Percentiles rank a stretch among this genome's conserved stretches.
phyloP scores from a whole-genome alignment of 23 tunicate genomes.

The Styela clava region DNA sequence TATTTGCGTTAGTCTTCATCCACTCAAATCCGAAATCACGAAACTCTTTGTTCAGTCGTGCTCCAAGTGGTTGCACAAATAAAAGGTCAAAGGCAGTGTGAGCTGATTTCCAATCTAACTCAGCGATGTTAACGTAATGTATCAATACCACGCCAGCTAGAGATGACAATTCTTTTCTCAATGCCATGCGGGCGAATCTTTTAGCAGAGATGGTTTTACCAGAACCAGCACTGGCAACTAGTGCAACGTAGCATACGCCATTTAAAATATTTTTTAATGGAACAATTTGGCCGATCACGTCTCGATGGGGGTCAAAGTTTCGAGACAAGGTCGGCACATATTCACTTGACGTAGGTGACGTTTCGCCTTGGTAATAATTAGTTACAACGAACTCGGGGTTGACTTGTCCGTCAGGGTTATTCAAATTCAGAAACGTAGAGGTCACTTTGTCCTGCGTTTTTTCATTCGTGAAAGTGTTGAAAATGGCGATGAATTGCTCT shows the following conservation, averaged over 20 bases:
- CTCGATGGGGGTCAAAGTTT: not conserved
- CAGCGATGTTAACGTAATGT: slow-evolving; percentile 1
- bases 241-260: not conserved
- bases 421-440: not conserved
- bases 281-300: not conserved
- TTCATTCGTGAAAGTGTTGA: not conserved
- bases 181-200: not conserved
- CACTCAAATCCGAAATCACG: not conserved
- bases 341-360: not conserved
- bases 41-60: not conserved
- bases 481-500: not conserved
- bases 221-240: not conserved
- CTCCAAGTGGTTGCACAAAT: not conserved
- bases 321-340: not conserved
- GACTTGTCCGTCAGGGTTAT: not conserved
- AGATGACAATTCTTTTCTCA: not conserved
- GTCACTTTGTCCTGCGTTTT: slow-evolving; percentile 5
- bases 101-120: not conserved
- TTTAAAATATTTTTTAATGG: not conserved
- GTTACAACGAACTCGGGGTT: not conserved
- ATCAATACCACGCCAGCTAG: not conserved
- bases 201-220: slow-evolving; percentile 7
- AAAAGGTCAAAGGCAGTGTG: not conserved
- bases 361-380: not conserved
- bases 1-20: not conserved